Conservation (phyloP, 2,888 invertebrate species). For the Sabatieria punctata region DNA sequence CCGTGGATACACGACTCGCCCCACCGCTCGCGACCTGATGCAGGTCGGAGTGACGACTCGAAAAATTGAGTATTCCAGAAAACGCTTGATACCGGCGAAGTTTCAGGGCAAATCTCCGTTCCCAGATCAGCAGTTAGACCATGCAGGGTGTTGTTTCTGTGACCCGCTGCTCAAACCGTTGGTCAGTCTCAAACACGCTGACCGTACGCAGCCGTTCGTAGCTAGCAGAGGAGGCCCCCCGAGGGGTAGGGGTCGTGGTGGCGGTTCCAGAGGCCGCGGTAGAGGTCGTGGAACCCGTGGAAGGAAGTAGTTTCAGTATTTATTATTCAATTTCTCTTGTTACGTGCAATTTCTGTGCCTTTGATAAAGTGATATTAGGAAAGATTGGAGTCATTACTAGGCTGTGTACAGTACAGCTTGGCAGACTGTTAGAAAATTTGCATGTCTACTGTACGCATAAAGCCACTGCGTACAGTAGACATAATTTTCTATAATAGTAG, state of each 20-base stretch:
- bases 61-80: constrained; percentile 12
- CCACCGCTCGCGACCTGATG: no score
- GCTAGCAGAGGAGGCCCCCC: constrained; percentile 33
- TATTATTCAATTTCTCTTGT: neutral
- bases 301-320: neutral
- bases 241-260: constrained; percentile 3
- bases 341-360: neutral
- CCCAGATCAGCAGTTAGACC: constrained; percentile 40
- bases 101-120: constrained; percentile 48
- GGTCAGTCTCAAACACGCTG: constrained; percentile 41
- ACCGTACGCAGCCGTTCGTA: constrained; percentile 28
- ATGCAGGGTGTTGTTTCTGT: constrained; percentile 69
- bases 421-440: no score
- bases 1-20: no score
- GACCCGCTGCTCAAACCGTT: constrained; percentile 56
- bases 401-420: no score
- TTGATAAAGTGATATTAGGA: neutral
- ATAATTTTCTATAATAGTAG: no score
- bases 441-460: no score
- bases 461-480: no score
- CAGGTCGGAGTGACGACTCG: no score
- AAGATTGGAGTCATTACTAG: no score
- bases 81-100: constrained; percentile 12
- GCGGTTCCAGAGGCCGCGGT: constrained; percentile 10
- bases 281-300: constrained; percentile 6